Base-by-base conservation (phyloP, 2,113 vertebrate species). In the Halichoeres trimaculatus region DNA sequence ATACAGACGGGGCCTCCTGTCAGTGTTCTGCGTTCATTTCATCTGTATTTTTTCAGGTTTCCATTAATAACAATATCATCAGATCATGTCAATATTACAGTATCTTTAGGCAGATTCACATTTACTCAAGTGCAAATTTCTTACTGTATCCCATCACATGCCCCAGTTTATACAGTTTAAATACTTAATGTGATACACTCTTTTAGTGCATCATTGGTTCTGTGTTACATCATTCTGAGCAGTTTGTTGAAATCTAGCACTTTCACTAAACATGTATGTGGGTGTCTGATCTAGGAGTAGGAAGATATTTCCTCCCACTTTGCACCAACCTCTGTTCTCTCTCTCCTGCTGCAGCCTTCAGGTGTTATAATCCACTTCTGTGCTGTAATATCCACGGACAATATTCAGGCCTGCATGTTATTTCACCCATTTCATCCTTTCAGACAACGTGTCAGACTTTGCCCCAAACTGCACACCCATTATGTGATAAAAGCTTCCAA, bases 361-460 rank as follows among this genome's bases (percentile, higher is more conserved):
- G 10, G 36, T 74, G 36, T 45, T 64, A 72, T 58, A 57, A 61
- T 70, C 17, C 20, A 66, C 48, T 20, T 6, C 45, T 41, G 30
- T 9, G 36, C 65, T 41, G 36, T 48, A 22, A 55, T 68, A 67
- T 40, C 53, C 65, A 7, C 52, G 74, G 38, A 55, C 63, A 65
- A 26, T 70, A 43, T 74, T 23, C 70, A 40, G 20, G 20, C 62
- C 52, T 51, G 24, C 40, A n/a, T 60, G 24, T 41, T 20, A 35
- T 24, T 48, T 60, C 50, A 66, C 36, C 59, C 23, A 50, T 69
- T 75, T 34, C 50, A 78, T 81, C 35, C 67, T 66, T 70, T 75
- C 23, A 69, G 48, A 52, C 43, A 61, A 47, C 22, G 63, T 78
- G 70, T 47, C 59, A 61, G 35, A 55, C 38, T 45, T 67, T 30